phyloP scores from a whole-genome alignment of 2,113 vertebrate genomes.

The Neotragus moschatus region DNA sequence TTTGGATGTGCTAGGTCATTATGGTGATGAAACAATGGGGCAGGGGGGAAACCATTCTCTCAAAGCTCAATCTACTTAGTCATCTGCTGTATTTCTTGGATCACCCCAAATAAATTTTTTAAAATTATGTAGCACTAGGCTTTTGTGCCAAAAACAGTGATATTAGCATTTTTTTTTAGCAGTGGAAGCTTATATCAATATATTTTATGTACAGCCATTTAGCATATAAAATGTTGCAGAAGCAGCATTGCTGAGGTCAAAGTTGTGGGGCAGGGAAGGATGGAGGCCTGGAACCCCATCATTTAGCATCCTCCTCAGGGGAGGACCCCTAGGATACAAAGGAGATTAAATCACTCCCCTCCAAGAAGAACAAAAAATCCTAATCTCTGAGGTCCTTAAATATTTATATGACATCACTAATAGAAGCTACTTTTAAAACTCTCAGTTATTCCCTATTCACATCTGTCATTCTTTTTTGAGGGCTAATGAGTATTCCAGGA shows the following conservation, averaged over 20 bases:
- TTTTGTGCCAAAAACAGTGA: not conserved
- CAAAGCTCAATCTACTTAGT: not conserved
- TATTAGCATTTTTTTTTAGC: not conserved
- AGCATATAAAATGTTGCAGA: not conserved
- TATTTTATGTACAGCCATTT: not conserved
- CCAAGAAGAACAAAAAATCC: not conserved
- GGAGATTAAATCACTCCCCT: not conserved
- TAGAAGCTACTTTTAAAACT: not conserved
- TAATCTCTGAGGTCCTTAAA: not conserved
- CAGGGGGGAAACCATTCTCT: not conserved
- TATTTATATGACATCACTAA: not conserved
- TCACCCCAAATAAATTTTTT: conserved; percentile 1
- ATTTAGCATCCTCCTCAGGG: not conserved
- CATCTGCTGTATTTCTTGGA: not conserved
- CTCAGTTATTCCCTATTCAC: not conserved
- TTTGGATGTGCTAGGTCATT: not conserved
- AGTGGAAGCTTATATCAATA: not conserved
- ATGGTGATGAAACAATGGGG: not conserved
- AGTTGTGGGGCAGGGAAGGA: not conserved
- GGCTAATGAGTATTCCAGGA: not conserved
- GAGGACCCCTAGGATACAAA: not conserved
- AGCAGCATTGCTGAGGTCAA: not conserved
- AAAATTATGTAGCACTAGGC: not conserved
- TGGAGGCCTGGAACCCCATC: not conserved
- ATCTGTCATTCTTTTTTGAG: not conserved